Base-by-base conservation (phyloP, 1,140 invertebrate genomes). In the Calliphora vicina region DNA sequence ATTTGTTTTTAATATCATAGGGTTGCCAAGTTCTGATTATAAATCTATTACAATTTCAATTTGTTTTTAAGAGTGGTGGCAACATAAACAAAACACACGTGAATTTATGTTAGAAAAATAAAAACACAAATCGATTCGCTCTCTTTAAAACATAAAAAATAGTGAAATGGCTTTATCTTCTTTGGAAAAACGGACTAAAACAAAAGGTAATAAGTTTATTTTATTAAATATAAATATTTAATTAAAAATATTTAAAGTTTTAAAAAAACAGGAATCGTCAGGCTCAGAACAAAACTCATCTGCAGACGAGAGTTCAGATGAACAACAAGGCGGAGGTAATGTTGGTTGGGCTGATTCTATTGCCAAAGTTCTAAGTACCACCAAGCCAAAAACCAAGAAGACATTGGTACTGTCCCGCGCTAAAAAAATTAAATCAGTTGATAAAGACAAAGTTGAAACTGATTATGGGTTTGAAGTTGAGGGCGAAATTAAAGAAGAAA, bases 381-480 rank as follows among this genome's bases (percentile, higher is more conserved):
- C 93, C 67, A 95, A 96, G 88, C 94, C 95, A 1, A 95, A 95
- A 91, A 92, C 93, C 61, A 96, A 95, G 86, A 95, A 94, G 87
- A 93, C 93, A 0, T 87, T 96, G 82, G 94, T 96, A 4, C 88
- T 97, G 80, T 95, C 94, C 6, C 94, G 94, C 90, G 95, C 95
- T 6, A 96, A 95, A 87, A 95, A 94, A 88, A 88, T 94, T 83
- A 93, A 91, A 94, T 83, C 86, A 84, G 92, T 87, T 6, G 73
- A 82, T 26, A 61, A 84, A 15, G 84, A 90, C 85, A 86, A 91
- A 61, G 87, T 87, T 84, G 88, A 89, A 45, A 57, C 61, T 61
- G 45, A 45, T 27, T 90, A 86, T 74, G 92, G 93, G 88, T 90
- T 93, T 57, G 91, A 93, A 84, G 90, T 91, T 5, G 88, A 91